Evolutionary conservation across 2,113 vertebrate genomes (phyloP).

Genomic region (Nestor notabilis): DNA sequence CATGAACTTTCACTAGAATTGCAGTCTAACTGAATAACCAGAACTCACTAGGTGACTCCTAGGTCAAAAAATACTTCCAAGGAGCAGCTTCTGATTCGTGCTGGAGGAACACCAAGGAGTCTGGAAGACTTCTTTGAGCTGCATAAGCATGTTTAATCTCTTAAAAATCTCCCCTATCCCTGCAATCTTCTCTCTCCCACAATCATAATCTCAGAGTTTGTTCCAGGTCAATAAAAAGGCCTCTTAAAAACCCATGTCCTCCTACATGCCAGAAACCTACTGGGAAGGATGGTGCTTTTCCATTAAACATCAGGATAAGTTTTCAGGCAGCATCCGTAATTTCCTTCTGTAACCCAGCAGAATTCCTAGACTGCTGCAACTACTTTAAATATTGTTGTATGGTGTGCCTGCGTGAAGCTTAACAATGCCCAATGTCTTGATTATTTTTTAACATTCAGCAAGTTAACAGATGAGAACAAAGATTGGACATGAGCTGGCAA

Average conservation of each 20-base stretch:
- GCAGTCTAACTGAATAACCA: neutral
- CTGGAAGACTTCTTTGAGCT: neutral
- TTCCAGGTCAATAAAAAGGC: neutral
- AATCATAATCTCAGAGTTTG: neutral
- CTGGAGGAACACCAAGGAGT: neutral
- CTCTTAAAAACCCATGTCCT: neutral
- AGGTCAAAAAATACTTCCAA: neutral
- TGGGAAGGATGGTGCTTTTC: neutral
- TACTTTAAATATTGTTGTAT: neutral
- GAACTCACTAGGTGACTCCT: neutral
- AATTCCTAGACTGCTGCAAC: neutral
- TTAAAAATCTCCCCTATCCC: neutral
- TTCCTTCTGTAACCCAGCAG: neutral
- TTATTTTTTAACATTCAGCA: neutral
- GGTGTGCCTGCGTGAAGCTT: neutral
- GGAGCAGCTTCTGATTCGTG: neutral
- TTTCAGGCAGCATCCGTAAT: neutral
- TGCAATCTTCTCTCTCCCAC: neutral
- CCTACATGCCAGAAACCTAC: neutral
- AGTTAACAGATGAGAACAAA: neutral
- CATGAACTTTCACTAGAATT: neutral
- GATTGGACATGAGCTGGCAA: neutral
- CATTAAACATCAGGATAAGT: neutral
- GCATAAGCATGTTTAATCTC: neutral
- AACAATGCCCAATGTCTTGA: neutral